Evolutionary conservation across 2,113 vertebrate genomes (phyloP), one percentile per base, ranked within the genome.

Genomic region (Pongo pygmaeus): DNA sequence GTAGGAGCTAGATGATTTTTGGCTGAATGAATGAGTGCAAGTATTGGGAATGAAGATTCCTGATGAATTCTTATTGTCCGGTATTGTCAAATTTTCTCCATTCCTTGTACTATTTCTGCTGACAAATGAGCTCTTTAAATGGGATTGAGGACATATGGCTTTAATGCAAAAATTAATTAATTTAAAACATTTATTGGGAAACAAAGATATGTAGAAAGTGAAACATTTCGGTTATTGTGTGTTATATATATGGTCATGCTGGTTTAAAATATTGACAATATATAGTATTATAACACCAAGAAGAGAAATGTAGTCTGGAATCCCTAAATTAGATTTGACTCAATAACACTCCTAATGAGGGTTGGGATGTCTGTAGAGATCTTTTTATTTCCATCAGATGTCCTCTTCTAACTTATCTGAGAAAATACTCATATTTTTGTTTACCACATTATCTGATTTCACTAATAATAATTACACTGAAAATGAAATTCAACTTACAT

Each of bases 401-500:
- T 43, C 30, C 0, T 93, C 40, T 84, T 74, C 43, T 84, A 43
- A 70, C 18, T 84, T 94, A 67, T 55, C 55, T 46, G 67, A 95
- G 74, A 83, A 96, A 97, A 84, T 5, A 90, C 6, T 78, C 2
- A 8, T 91, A 46, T 27, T 78, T 78, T 88, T 97, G 48, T 38
- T 89, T 80, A 84, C 81, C 52, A 92, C 69, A 87, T 95, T 81
- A 84, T 94, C 14, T 91, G 48, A 84, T 93, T 87, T 95, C 23
- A 48, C 25, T 75, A 84, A 93, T 78, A 91, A 92, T 94, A 80
- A 84, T 64, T 72, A 72, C 1, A 46, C 18, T 46, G 16, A 78
- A 93, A 89, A 91, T 59, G 2, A 88, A 91, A 78, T 86, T 95
- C 14, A 91, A 69, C 43, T 95, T 59, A 67, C 52, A 90, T 59